Conservation (phyloP, 2,113 vertebrate genomes). For the Verasper variegatus region DNA sequence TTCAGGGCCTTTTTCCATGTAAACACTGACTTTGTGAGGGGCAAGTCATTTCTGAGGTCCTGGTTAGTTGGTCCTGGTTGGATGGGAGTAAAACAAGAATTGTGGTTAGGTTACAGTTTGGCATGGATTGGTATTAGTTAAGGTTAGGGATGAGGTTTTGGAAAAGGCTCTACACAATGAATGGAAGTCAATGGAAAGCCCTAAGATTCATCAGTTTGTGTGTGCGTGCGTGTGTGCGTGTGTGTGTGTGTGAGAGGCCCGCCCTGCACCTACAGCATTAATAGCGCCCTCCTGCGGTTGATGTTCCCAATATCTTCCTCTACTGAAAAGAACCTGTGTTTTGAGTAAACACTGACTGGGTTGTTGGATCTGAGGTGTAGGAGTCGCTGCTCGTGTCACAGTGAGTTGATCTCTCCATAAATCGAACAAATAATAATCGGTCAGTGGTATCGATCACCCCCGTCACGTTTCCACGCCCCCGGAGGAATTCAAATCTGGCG, state of each 20-base stretch:
- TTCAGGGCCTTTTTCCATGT: no score
- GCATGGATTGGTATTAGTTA: no score
- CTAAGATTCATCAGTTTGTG: no score
- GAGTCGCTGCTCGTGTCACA: background rate
- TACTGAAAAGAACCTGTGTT: background rate
- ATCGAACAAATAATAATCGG: background rate
- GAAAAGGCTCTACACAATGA: no score
- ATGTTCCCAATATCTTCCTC: background rate
- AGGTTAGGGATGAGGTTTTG: no score
- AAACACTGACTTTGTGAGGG: no score
- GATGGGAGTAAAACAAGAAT: no score
- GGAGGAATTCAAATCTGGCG: constrained; percentile 77
- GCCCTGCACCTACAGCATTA: background rate
- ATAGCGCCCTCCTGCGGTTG: constrained; percentile 57
- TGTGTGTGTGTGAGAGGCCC: background rate
- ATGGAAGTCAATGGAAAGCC: no score
- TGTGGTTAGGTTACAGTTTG: no score
- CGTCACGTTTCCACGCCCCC: constrained; percentile 51
- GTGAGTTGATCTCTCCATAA: background rate
- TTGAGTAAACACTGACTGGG: background rate
- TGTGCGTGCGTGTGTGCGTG: no score
- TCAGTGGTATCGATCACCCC: background rate
- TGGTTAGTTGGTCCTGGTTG: no score
- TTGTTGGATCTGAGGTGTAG: rapidly evolving
- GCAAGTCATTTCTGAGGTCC: no score